Evolutionary conservation across 2,113 vertebrate species (phyloP).

Genomic region (Conger conger): DNA sequence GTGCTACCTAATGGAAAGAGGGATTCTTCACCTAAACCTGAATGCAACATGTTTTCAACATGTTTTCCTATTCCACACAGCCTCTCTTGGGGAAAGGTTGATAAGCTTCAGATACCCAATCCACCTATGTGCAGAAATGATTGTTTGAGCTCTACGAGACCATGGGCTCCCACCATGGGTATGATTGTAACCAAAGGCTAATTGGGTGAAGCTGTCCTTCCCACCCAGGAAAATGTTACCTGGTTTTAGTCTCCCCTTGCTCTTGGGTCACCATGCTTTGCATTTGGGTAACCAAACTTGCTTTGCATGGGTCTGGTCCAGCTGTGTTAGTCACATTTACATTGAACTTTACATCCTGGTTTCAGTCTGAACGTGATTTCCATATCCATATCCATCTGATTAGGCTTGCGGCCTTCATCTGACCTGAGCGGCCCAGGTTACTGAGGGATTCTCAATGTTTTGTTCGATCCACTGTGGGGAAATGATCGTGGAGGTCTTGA

Average conservation of each 20-base stretch:
- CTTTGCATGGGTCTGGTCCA: not conserved
- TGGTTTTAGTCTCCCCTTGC: not conserved
- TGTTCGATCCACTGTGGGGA: not conserved
- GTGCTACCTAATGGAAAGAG: too few species aligned
- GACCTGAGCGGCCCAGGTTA: not conserved
- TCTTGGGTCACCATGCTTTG: slow-evolving; percentile 7
- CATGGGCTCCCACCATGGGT: not conserved
- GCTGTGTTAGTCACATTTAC: slow-evolving; percentile 16
- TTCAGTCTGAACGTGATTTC: not conserved
- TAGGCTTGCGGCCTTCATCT: not conserved
- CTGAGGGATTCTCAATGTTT: not conserved
- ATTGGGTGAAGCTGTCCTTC: not conserved
- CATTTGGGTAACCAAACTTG: slow-evolving; percentile 22
- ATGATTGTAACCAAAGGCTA: not conserved
- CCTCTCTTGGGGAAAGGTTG: not conserved
- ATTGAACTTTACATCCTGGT: slow-evolving; percentile 8
- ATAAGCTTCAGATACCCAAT: too few species aligned
- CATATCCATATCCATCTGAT: not conserved
- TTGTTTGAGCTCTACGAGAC: too few species aligned
- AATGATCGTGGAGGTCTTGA: too few species aligned
- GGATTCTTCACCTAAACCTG: too few species aligned
- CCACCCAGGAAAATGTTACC: slow-evolving; percentile 27
- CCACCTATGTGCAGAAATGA: too few species aligned
- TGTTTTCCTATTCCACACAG: not conserved
- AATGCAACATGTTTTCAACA: not conserved